phyloP scores from a whole-genome alignment of 2,113 vertebrate genomes.

The Phylloscopus trochilus region DNA sequence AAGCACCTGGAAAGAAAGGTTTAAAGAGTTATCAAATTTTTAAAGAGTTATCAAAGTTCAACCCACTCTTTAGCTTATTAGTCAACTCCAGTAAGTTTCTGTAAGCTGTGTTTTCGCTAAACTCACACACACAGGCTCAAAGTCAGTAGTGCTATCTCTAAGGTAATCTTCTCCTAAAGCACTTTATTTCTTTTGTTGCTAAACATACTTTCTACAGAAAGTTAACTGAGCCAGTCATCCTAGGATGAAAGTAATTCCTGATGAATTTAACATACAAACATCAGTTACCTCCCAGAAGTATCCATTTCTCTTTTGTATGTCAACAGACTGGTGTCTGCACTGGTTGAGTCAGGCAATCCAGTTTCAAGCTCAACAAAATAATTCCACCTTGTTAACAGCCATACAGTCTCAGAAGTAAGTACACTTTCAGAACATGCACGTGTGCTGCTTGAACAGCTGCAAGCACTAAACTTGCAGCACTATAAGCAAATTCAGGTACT shows the following conservation, averaged over 20 bases:
- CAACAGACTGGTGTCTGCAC: neutral
- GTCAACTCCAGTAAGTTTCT: neutral
- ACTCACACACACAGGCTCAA: neutral
- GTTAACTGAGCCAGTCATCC: neutral
- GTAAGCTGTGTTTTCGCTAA: neutral
- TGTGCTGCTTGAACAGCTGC: neutral
- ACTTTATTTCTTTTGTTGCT: neutral
- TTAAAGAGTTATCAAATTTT: neutral
- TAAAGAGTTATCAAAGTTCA: neutral
- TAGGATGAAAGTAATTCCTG: neutral
- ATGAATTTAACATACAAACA: neutral
- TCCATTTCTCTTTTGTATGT: neutral
- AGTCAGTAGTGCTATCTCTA: neutral
- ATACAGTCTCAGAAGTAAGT: neutral
- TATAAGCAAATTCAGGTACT: neutral
- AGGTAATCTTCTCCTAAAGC: neutral
- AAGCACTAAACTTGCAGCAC: neutral
- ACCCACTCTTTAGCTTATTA: neutral
- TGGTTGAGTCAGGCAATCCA: neutral
- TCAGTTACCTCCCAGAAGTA: neutral
- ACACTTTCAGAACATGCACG: neutral
- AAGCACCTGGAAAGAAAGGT: slow-evolving; percentile 81
- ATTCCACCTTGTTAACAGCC: neutral
- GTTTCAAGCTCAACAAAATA: neutral
- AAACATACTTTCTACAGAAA: neutral